phyloP scores from a whole-genome alignment of 2,888 invertebrate species.

The Lycia hirtaria region DNA sequence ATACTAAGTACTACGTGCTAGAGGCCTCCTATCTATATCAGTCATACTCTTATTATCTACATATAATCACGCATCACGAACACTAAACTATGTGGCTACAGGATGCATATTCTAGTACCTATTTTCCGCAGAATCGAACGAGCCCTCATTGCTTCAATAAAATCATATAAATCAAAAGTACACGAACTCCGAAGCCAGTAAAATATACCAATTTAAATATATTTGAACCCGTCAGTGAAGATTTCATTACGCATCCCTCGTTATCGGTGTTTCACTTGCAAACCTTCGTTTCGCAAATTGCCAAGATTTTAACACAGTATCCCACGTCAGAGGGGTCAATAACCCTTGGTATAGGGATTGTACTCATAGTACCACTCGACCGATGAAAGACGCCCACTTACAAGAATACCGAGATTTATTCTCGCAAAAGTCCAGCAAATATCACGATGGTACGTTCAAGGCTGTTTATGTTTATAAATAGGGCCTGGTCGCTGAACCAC shows the following conservation, averaged over 20 bases:
- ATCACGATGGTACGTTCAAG: slow-evolving; percentile 31
- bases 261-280: slow-evolving; percentile 36
- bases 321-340: slow-evolving; percentile 22
- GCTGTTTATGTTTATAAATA: slow-evolving; percentile 30
- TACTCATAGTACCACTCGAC: slow-evolving; percentile 19
- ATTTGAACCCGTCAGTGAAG: slow-evolving; percentile 16
- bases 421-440: slow-evolving; percentile 26
- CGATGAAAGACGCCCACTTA: slow-evolving; percentile 36
- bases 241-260: slow-evolving; percentile 42
- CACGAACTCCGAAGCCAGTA: no score
- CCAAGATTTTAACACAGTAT: slow-evolving; percentile 5
- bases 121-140: no score
- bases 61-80: no score
- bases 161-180: no score
- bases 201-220: no score
- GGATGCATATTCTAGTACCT: no score
- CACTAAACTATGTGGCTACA: no score
- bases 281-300: slow-evolving; percentile 36
- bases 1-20: no score
- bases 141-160: no score
- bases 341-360: slow-evolving; percentile 26
- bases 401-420: slow-evolving; percentile 25
- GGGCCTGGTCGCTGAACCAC: slow-evolving; percentile 21
- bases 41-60: no score
- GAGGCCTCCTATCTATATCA: no score